Conservation (phyloP, 2,113 vertebrate species). For the Porphyrio hochstetteri region DNA sequence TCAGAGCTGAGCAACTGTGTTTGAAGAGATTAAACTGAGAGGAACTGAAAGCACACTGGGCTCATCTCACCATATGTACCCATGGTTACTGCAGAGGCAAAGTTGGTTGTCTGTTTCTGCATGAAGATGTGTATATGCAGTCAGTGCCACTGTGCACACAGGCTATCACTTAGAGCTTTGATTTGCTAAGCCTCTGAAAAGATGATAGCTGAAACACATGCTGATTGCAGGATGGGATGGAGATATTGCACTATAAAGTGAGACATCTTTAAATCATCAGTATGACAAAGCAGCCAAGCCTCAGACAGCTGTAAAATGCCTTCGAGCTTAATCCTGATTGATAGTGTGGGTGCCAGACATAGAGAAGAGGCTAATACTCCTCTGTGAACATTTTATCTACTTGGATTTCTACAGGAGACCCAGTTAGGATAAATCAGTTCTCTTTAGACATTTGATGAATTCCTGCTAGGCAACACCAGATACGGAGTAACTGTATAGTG, state of each 20-base stretch:
- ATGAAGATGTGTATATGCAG: neutral
- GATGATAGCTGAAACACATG: neutral
- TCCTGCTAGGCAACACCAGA: conserved; percentile 25
- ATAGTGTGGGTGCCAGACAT: neutral
- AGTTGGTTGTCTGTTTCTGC: neutral
- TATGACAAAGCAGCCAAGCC: neutral
- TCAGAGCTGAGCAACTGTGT: neutral
- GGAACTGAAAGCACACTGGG: neutral
- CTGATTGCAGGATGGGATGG: neutral
- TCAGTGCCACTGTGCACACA: neutral
- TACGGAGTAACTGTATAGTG: neutral
- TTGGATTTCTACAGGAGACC: conserved; percentile 1
- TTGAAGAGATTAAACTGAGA: neutral
- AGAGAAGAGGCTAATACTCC: conserved; percentile 15
- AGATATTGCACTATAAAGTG: neutral
- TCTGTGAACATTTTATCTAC: neutral
- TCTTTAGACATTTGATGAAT: conserved; percentile 8
- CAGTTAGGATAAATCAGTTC: neutral
- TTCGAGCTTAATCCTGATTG: neutral
- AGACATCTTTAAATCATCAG: neutral
- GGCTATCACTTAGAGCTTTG: neutral
- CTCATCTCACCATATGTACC: neutral
- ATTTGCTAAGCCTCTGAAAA: neutral
- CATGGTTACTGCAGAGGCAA: neutral
- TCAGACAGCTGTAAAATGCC: conserved; percentile 1